Conservation (phyloP, 2,888 invertebrate genomes). For the Cantharis flavilabris region DNA sequence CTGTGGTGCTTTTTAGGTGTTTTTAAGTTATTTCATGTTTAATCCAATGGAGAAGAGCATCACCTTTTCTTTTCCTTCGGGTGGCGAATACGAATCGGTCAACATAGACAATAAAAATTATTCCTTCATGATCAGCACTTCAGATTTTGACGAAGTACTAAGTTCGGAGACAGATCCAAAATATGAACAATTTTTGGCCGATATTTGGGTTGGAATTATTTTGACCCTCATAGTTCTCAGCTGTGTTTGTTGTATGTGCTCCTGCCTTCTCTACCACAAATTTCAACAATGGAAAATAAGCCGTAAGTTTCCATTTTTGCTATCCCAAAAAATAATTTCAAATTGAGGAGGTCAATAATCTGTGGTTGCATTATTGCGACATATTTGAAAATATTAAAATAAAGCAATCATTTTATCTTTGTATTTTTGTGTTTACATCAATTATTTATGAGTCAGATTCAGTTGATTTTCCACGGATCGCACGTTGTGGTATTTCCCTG, state of each 20-base stretch:
- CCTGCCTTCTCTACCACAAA: conserved; percentile 66
- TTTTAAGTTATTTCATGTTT: neutral
- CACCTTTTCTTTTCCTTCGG: neutral
- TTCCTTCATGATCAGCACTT: conserved; percentile 37
- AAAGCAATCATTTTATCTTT: neutral
- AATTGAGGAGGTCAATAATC: neutral
- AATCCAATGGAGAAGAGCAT: conserved; percentile 12
- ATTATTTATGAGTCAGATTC: neutral
- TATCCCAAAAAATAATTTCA: neutral
- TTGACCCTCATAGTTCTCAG: conserved; percentile 64
- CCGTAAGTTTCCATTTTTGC: conserved; percentile 55
- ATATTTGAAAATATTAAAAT: neutral
- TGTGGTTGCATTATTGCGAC: neutral
- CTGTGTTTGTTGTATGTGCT: conserved; percentile 66
- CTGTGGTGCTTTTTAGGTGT: neutral
- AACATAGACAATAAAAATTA: conserved; percentile 23
- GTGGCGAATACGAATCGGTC: neutral
- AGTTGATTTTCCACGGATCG: neutral
- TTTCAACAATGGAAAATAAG: conserved; percentile 67
- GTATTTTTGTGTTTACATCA: neutral
- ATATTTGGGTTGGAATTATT: conserved; percentile 67
- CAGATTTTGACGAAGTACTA: conserved; percentile 36
- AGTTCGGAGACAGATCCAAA: conserved; percentile 51
- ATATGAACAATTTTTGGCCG: conserved; percentile 63
- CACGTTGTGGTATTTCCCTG: neutral